A percentile compares a stretch with the other conserved stretches of the same genome.
These are phyloP conservation scores for Thysanoteuthis rhombus DNA, from an alignment of 2,888 invertebrate species.

Conservation along the genomic window DNA sequence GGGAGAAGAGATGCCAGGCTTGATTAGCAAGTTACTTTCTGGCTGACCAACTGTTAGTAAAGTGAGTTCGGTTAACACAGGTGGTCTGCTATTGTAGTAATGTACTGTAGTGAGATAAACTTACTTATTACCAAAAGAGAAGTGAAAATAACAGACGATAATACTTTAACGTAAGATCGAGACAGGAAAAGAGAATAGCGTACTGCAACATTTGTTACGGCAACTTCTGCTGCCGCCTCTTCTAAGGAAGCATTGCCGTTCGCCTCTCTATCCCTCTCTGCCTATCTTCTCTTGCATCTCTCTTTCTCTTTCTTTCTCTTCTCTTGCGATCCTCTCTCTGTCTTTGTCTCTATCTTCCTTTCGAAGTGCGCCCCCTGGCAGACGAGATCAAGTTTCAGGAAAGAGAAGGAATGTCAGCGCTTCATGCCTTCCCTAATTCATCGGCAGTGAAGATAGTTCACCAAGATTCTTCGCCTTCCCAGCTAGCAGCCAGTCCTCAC, in stretches of 20 bases:
- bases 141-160: too few relatives aligned
- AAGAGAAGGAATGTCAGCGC: not conserved
- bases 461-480: not conserved
- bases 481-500: not conserved
- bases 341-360: not conserved
- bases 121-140: too few relatives aligned
- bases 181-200: too few relatives aligned
- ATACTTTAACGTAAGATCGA: too few relatives aligned
- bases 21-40: too few relatives aligned
- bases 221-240: not conserved
- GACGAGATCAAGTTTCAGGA: not conserved
- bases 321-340: not conserved
- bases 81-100: too few relatives aligned
- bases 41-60: too few relatives aligned
- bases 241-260: not conserved
- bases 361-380: not conserved
- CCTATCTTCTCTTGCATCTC: not conserved
- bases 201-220: not conserved
- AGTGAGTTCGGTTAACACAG: too few relatives aligned
- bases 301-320: not conserved
- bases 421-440: constrained; percentile 12
- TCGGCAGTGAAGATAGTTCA: not conserved
- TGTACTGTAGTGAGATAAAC: too few relatives aligned
- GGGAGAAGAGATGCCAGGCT: too few relatives aligned
- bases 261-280: not conserved